Evolutionary conservation across 2,797 vertebrate genomes (phyloP), one percentile per base, ranked within the genome.

Genomic region (Enteromius radiatus): DNA sequence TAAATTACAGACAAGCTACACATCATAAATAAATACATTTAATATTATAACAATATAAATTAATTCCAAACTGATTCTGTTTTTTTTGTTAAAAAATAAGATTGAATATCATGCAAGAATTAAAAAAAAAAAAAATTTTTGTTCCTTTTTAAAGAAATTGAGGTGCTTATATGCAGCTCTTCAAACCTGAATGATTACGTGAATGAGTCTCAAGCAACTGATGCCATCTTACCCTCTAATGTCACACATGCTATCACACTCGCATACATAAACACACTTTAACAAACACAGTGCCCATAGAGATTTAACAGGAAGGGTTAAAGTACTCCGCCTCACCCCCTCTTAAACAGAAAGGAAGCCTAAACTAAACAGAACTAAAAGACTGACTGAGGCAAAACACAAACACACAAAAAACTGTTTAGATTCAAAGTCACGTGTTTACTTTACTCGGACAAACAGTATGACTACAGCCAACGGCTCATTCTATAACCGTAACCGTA

Each of bases 381-480:
- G 56, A 74, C 43, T 8, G 65, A 85, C n/a, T 14, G 78, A 59
- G 47, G 65, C 47, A 56, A 56, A 77, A 85, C 73, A 84, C 36
- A 82, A 82, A 85, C 75, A 85, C 65, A 65, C 45, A 67, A 68
- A 68, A 78, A n/a, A 19, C 36, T 65, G 47, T 82, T 74, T 75
- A 69, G 86, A 75, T 89, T 87, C 56, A 63, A 63, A 85, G 84
- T 19, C 81, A 81, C 70, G 36, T 76, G 77, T 85, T 84, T 80
- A 77, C 49, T 77, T 86, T 49, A 61, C 26, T 77, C 49, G 15
- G 74, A 77, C 19, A 68, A 59, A 77, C 74, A 63, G 73, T 28
- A 2, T 9, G 23, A 41, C 45, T 65, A 31, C 11, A 54, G 63
- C 47, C 3, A 75, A 11, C 12, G 17, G 59, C 41, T 65, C 61